Base-by-base conservation (phyloP, 2,113 vertebrate species). In the Electrona antarctica region DNA sequence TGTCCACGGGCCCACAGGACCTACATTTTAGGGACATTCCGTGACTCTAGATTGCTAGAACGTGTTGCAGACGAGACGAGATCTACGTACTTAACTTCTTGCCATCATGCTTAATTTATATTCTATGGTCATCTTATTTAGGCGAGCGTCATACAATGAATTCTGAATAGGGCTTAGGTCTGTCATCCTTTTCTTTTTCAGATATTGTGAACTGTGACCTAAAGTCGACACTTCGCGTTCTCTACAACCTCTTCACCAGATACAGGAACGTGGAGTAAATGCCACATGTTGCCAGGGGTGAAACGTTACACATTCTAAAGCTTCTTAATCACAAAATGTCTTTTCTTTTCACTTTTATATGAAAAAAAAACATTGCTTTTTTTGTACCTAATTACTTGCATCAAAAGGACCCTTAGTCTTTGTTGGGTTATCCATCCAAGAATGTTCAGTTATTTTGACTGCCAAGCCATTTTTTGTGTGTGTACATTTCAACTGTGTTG, bases 181-280 rank as follows among this genome's bases (percentile, higher is more conserved):
- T 10, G 21, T 14, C 71, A 8, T 49, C 12, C 57, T 64, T 64
- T 58, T 12, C 67, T 15, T 1, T 85, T 79, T 60, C 91, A 99
- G 98, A 99, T 88, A 98, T 99, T 0, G 97, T 98, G 85, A 99
- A 99, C 91, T 98, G 96, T 80, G 97, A 98, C 89, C 93, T 99
- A 76, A 99, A 98, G 78, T 99, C 98, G 4, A 99, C 97, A 0
- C 92, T 99, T 74, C 94, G 97, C 60, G 98, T 98, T 60, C 93
- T 99, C 14, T 99, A 99, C 93, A 99, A 99, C 87, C 95, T 99
- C 79, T 99, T 99, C 89, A 98, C 96, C 87, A 96, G 95, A 76
- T 99, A 99, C 94, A 93, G 96, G 80, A 95, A 96, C 0, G 92
- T 98, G 74, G 97, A 98, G 62, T 95, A 79, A 94, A 15, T 64